Percentiles rank a stretch among this genome's conserved stretches.
Evolutionary conservation across 1,140 invertebrate genomes (phyloP).

Genomic region (Notospermus geniculatus): DNA sequence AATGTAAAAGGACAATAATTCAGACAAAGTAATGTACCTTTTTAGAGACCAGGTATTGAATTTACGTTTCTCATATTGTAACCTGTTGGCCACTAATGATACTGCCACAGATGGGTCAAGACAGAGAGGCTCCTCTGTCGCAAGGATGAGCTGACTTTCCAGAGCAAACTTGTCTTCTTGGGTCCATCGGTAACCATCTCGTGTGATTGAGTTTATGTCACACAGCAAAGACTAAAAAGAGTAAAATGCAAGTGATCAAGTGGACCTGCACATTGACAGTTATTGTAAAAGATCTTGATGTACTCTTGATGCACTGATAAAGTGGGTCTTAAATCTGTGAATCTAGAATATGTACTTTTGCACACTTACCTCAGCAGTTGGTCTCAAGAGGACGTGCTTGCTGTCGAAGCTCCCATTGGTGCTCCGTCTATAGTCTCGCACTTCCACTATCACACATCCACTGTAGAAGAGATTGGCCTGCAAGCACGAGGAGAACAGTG

Average conservation of each 20-base stretch:
- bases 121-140: slow-evolving; percentile 80
- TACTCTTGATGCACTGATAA: too few relatives aligned
- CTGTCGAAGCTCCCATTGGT: slow-evolving; percentile 49
- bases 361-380: slow-evolving; percentile 74
- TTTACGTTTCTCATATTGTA: slow-evolving; percentile 71
- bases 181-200: slow-evolving; percentile 66
- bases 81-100: slow-evolving; percentile 68
- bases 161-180: slow-evolving; percentile 74
- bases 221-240: slow-evolving; percentile 68
- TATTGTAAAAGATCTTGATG: too few relatives aligned
- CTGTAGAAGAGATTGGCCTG: slow-evolving; percentile 79
- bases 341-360: too few relatives aligned
- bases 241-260: too few relatives aligned
- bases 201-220: slow-evolving; percentile 70
- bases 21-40: too few relatives aligned
- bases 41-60: slow-evolving; percentile 73
- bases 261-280: too few relatives aligned
- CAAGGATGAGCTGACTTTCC: slow-evolving; percentile 79
- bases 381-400: slow-evolving; percentile 79
- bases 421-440: slow-evolving; percentile 79
- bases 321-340: too few relatives aligned
- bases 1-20: too few relatives aligned
- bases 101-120: slow-evolving; percentile 81
- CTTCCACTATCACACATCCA: slow-evolving; percentile 87
- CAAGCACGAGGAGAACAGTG: too few relatives aligned